phyloP scores from a whole-genome alignment of 2,113 vertebrate species.

The Anguilla rostrata region DNA sequence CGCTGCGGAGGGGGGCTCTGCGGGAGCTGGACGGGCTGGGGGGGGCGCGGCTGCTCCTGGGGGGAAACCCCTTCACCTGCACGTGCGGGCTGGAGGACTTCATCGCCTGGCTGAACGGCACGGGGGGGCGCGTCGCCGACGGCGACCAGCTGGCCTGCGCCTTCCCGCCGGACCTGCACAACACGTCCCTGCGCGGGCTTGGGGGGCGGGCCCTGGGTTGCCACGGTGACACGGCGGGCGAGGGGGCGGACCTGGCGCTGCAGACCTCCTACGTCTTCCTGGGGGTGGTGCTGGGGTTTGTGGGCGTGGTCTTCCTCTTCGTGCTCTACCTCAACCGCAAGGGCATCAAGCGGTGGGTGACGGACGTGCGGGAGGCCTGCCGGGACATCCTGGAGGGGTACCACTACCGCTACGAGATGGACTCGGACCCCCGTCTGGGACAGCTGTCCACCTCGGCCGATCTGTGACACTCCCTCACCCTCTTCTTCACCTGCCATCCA shows the following conservation, averaged over 20 bases:
- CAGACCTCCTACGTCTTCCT: slow-evolving; percentile 75
- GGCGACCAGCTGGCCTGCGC: slow-evolving; percentile 58
- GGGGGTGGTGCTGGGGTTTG: slow-evolving; percentile 70
- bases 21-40: slow-evolving; percentile 58
- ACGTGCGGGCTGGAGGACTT: slow-evolving; percentile 64
- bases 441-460: slow-evolving; percentile 43
- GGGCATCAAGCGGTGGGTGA: slow-evolving; percentile 73
- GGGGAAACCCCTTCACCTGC: slow-evolving; percentile 69
- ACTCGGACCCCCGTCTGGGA: slow-evolving; percentile 67
- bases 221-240: slow-evolving; percentile 44
- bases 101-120: slow-evolving; percentile 64
- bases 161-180: slow-evolving; percentile 49
- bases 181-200: slow-evolving; percentile 49
- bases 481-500: background rate
- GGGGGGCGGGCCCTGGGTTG: slow-evolving; percentile 55
- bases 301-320: slow-evolving; percentile 74
- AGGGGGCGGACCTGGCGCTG: slow-evolving; percentile 54
- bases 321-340: slow-evolving; percentile 77
- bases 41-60: slow-evolving; percentile 58
- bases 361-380: slow-evolving; percentile 65
- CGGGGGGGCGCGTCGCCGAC: slow-evolving; percentile 55
- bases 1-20: slow-evolving; percentile 54
- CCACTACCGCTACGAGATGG: slow-evolving; percentile 73
- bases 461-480: slow-evolving; percentile 29
- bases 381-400: slow-evolving; percentile 71